phyloP scores from a whole-genome alignment of 2,888 invertebrate species.

The Papilio elwesi region DNA sequence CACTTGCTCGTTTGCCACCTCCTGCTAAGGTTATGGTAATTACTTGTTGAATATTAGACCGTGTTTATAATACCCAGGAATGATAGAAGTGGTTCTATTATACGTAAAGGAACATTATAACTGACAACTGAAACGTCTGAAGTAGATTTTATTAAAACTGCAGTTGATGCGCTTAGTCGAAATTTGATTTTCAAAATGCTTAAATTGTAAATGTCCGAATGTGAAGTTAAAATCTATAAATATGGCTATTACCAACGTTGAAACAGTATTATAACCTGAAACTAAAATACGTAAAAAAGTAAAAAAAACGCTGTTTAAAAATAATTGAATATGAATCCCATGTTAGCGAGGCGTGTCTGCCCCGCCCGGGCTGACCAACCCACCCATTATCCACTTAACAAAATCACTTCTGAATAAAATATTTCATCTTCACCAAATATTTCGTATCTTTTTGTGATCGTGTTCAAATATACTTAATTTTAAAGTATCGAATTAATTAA shows the following conservation, averaged over 20 bases:
- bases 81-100: too few relatives aligned
- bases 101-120: too few relatives aligned
- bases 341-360: slow-evolving; percentile 68
- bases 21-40: too few relatives aligned
- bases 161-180: too few relatives aligned
- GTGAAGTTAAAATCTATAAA: too few relatives aligned
- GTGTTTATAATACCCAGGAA: too few relatives aligned
- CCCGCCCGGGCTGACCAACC: slow-evolving; percentile 70
- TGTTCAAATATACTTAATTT: slow-evolving; percentile 11
- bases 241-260: not conserved
- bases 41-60: too few relatives aligned
- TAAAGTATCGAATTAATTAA: slow-evolving; percentile 10
- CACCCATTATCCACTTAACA: slow-evolving; percentile 80
- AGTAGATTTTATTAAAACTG: too few relatives aligned
- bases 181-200: too few relatives aligned
- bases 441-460: slow-evolving; percentile 32
- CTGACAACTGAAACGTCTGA: too few relatives aligned
- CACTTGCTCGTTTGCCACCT: too few relatives aligned
- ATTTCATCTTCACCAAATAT: slow-evolving; percentile 45
- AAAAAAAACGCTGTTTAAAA: slow-evolving; percentile 26
- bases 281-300: slow-evolving; percentile 43
- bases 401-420: slow-evolving; percentile 79
- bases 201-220: too few relatives aligned
- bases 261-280: slow-evolving; percentile 33
- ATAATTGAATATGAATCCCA: slow-evolving; percentile 58